These are phyloP conservation scores for Anthophora plumipes DNA, from an alignment of 2,888 invertebrate genomes.

Conservation along the genomic window DNA sequence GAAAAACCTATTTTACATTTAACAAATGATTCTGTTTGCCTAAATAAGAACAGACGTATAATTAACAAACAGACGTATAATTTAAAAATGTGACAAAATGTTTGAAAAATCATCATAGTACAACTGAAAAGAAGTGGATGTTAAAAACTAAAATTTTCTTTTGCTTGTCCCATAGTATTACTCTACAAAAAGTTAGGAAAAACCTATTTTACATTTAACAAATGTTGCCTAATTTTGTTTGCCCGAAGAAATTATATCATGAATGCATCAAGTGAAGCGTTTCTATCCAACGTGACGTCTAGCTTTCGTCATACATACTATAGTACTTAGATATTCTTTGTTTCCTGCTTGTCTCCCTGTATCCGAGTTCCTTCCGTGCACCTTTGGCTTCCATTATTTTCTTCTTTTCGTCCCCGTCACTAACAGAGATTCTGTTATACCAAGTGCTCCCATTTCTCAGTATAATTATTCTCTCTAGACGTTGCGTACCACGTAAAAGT, in stretches of 20 bases:
- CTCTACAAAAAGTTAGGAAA: too few species aligned
- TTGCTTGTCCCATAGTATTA: too few species aligned
- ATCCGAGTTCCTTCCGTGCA: slow-evolving; percentile 37
- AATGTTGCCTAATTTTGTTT: neutral
- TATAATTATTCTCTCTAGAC: slow-evolving; percentile 50
- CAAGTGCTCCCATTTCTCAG: slow-evolving; percentile 33
- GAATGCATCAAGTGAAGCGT: neutral
- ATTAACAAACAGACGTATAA: too few species aligned
- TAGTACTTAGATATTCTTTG: neutral
- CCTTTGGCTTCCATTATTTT: slow-evolving; percentile 49
- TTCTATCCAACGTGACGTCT: slow-evolving; percentile 2
- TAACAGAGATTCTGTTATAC: slow-evolving; percentile 44
- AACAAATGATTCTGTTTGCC: too few species aligned
- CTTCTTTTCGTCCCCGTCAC: slow-evolving; percentile 49
- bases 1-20: too few species aligned
- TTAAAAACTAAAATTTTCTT: too few species aligned
- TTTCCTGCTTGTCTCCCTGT: slow-evolving; percentile 28
- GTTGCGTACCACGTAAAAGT: slow-evolving; percentile 15
- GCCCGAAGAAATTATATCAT: neutral
- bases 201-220: neutral
- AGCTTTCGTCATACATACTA: neutral
- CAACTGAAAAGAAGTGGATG: too few species aligned
- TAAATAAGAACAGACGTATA: too few species aligned
- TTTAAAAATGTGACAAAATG: too few species aligned
- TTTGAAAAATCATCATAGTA: too few species aligned